Evolutionary conservation across 2,888 invertebrate genomes (phyloP), one percentile per base, ranked within the genome.

Genomic region (Chorisops tibialis): DNA sequence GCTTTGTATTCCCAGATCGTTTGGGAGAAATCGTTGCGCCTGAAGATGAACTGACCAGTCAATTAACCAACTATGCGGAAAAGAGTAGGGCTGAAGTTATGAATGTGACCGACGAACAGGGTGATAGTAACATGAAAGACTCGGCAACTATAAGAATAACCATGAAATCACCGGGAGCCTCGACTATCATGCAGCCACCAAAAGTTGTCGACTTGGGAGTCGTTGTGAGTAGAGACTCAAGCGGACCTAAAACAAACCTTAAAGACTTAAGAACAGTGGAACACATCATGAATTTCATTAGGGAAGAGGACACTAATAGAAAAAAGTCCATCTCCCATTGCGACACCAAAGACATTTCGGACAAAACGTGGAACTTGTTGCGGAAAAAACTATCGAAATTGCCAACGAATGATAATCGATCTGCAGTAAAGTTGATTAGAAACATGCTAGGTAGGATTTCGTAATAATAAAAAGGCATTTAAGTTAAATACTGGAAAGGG

Each of bases 301-400:
- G 47, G 2, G 59, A 63, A 3, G 77, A 77, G 49, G 65, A 70
- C 2, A 70, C 69, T 41, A 67, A 68, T 0, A 70, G 77, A 4
- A 66, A 68, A 9, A 62, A 66, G n/a, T 63, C 62, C 1, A 50
- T 71, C 0, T 63, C 65, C 0, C 65, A 41, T 5, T 72, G 72
- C 12, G 7, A 69, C 1, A 76, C 75, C 2, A 70, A 68, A 24
- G 35, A 67, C 9, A 70, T 77, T 21, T 61, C 70, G 14, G 69
- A 71, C 21, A 71, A 74, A 35, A 74, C 75, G 51, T 77, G 77
- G 77, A 72, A 30, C 62, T 73, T 1, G 72, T 77, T 12, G 69
- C 72, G 21, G 69, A 71, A 12, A 74, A 73, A 66, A 21, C 74
- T 3, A 65, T 69, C 56, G 54, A 67, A 6, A 71, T 69, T 35